Evolutionary conservation across 1,140 invertebrate species (phyloP), one percentile per base, ranked within the genome.

Genomic region (Zaprionus vittiger): DNA sequence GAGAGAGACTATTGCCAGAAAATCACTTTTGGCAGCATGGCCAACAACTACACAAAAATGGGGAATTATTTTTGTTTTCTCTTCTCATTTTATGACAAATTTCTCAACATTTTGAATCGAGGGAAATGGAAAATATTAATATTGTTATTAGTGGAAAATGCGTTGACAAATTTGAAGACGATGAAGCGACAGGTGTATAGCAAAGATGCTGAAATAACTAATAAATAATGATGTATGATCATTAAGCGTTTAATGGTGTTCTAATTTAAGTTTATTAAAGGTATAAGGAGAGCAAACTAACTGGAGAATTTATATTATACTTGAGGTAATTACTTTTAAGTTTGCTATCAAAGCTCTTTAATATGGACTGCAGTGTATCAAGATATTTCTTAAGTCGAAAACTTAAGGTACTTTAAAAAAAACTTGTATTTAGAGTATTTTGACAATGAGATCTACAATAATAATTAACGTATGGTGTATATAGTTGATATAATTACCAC

Each of bases 21-120:
- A 73, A 38, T 60, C 38, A 17, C 63, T 57, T 68, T 77, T 63
- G 63, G 75, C 81, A 85, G 73, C 79, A 70, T 47, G 64, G 76
- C 63, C 65, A 68, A 76, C 47, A 41, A 54, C 56, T 49, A 76
- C 52, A 65, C 57, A 68, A 64, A 71, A 26, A 60, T 37, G 47
- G 20, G 5, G 47, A 47, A 47, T 47, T 47, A 47, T 47, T 17
- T 47, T 47, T 47, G n/a, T 47, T 47, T 17, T 17, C 41, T 47
- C 17, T 47, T 38, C 37, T 38, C 4, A 14, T 38, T 38, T 52
- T 80, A 82, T 86, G 83, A 87, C 77, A 87, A 86, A 87, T 86
- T 83, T 76, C 38, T 52, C 73, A 80, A 85, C 81, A 2, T 81
- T 85, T 55, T 81, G 60, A 44, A 56, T 68, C 63, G 20, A 5